These are phyloP conservation scores for Sarcophaga carnaria DNA, from an alignment of 2,888 invertebrate species.

Conservation along the genomic window DNA sequence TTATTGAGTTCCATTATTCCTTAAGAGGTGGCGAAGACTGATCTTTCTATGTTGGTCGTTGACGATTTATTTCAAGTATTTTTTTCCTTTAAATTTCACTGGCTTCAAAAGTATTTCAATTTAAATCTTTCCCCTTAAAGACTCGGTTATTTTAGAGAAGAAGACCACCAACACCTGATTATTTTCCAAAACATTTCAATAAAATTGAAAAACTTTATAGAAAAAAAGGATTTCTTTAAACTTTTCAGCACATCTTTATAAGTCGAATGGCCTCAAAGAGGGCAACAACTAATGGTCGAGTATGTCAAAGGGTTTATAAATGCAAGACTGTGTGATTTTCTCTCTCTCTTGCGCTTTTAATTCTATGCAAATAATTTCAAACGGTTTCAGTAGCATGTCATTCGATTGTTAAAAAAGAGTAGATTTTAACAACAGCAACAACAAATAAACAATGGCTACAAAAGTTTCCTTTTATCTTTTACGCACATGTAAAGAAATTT, in stretches of 20 bases:
- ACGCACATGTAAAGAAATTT: slow-evolving; percentile 65
- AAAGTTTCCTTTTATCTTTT: slow-evolving; percentile 72
- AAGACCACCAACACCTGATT: background rate
- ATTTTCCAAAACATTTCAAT: background rate
- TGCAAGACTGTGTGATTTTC: background rate
- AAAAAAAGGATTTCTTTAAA: slow-evolving; percentile 37
- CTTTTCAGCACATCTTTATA: slow-evolving; percentile 32
- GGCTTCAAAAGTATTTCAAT: no score
- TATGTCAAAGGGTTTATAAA: background rate
- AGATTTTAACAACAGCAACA: slow-evolving; percentile 31
- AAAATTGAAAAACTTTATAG: background rate
- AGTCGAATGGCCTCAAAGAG: background rate
- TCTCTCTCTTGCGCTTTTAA: background rate
- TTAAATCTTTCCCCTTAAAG: no score
- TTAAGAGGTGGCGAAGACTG: no score
- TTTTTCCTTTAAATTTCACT: no score
- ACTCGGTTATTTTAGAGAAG: background rate
- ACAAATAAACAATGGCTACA: slow-evolving; percentile 23
- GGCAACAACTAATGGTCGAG: background rate
- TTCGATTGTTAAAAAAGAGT: slow-evolving; percentile 31
- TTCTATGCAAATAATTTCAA: slow-evolving; percentile 58
- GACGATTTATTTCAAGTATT: no score
- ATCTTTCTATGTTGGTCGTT: no score
- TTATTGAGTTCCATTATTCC: no score
- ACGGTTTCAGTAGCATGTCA: slow-evolving; percentile 57